A percentile compares a stretch with the other conserved stretches of the same genome.
These are phyloP conservation scores for Lates calcarifer DNA, from an alignment of 2,113 vertebrate genomes.

Conservation along the genomic window DNA sequence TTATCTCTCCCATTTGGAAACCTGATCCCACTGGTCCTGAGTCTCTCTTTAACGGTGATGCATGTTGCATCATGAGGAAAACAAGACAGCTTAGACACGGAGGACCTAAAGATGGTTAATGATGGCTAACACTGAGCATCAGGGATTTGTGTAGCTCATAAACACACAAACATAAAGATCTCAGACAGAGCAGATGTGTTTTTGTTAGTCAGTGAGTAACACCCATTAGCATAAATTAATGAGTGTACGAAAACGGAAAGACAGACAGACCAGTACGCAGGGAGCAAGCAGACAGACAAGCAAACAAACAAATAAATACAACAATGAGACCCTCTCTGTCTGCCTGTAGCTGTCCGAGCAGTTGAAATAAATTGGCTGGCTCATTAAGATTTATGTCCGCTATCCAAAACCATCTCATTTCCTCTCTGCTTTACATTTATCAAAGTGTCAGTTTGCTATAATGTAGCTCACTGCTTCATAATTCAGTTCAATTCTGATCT, in stretches of 20 bases:
- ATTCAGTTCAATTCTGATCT: conserved; percentile 71
- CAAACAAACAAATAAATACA: conserved; percentile 44
- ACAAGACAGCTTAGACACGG: conserved; percentile 27
- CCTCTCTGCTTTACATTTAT: conserved; percentile 71
- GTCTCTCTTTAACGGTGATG: conserved; percentile 38
- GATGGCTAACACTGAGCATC: conserved; percentile 18
- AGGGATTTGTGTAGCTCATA: neutral
- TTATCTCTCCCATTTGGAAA: conserved; percentile 46
- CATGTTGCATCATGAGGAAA: conserved; percentile 37
- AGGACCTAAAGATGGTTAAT: conserved; percentile 32
- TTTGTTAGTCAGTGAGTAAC: conserved; percentile 16
- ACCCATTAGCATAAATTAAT: conserved; percentile 38
- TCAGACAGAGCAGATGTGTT: conserved; percentile 7
- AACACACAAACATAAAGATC: conserved; percentile 32
- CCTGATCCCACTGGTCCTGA: conserved; percentile 22
- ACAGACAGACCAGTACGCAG: conserved; percentile 6
- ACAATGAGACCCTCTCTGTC: conserved; percentile 30
- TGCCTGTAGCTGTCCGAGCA: conserved; percentile 48
- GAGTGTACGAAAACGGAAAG: conserved; percentile 8
- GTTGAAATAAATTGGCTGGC: conserved; percentile 63
- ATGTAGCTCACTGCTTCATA: conserved; percentile 66
- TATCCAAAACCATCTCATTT: conserved; percentile 69
- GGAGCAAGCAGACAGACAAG: conserved; percentile 12
- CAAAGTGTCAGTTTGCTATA: conserved; percentile 70
- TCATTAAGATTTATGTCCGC: conserved; percentile 75